A percentile compares a stretch with the other conserved stretches of the same genome.
Conservation (phyloP, 2,888 invertebrate genomes). For the Barypeithes pellucidus region DNA sequence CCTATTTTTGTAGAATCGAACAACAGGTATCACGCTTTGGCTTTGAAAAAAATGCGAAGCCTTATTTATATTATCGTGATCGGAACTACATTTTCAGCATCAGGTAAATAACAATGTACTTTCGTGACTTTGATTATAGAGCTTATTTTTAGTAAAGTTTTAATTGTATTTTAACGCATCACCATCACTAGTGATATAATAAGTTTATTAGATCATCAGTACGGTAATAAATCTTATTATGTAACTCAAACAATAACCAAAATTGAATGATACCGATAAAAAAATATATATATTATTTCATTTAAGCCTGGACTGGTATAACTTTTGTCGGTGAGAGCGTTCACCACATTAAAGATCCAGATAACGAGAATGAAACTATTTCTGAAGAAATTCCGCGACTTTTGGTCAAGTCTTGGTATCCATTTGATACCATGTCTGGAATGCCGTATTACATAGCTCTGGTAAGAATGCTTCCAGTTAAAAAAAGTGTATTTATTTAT, state of each 20-base stretch:
- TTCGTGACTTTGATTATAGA: too few relatives aligned
- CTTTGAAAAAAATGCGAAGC: constrained; percentile 83
- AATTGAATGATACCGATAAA: too few relatives aligned
- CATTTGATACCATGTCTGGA: constrained; percentile 83
- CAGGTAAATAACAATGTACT: too few relatives aligned
- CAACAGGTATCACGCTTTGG: constrained; percentile 79
- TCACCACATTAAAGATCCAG: constrained; percentile 78
- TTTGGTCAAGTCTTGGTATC: constrained; percentile 85
- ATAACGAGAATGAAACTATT: constrained; percentile 80
- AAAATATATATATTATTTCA: too few relatives aligned
- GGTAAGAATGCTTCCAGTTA: too few relatives aligned
- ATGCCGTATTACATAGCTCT: constrained; percentile 79
- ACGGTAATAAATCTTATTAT: too few relatives aligned
- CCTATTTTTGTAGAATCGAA: constrained; percentile 89
- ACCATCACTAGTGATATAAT: too few relatives aligned
- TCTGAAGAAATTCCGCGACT: constrained; percentile 81
- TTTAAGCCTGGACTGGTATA: constrained; percentile 82
- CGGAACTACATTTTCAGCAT: constrained; percentile 76
- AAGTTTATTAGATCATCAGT: too few relatives aligned
- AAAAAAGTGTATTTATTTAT: too few relatives aligned
- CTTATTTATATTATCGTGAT: constrained; percentile 79
- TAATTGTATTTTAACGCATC: too few relatives aligned
- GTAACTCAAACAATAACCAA: too few relatives aligned
- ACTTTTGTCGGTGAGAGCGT: constrained; percentile 88
- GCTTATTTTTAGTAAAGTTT: too few relatives aligned